Conservation (phyloP, 1,140 invertebrate genomes). For the Pararge aegeria region DNA sequence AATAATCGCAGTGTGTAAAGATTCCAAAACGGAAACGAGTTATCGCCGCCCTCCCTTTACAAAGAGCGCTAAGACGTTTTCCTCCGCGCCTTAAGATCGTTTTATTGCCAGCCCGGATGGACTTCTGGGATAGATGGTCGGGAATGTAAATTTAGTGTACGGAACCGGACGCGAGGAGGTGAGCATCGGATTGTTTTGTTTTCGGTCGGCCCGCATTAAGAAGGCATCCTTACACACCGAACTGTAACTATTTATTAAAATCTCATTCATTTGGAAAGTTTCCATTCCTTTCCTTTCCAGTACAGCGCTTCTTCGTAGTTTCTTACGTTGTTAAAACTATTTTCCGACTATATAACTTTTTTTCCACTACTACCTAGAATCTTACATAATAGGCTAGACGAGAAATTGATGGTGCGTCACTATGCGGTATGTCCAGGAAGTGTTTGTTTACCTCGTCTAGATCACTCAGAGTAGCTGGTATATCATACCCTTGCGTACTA, state of each 20-base stretch:
- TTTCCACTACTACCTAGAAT: too few relatives aligned
- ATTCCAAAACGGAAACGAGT: constrained; percentile 33
- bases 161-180: constrained; percentile 71
- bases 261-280: not conserved
- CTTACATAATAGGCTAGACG: too few relatives aligned
- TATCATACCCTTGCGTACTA: too few relatives aligned
- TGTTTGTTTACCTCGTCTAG: too few relatives aligned
- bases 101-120: constrained; percentile 75
- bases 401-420: too few relatives aligned
- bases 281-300: not conserved
- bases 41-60: constrained; percentile 44
- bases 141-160: constrained; percentile 77
- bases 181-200: constrained; percentile 76
- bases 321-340: too few relatives aligned
- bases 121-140: constrained; percentile 73
- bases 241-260: constrained; percentile 9
- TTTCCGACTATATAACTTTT: too few relatives aligned
- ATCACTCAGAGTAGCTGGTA: too few relatives aligned
- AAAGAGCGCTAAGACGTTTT: constrained; percentile 63
- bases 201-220: constrained; percentile 56
- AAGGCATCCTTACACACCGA: constrained; percentile 41
- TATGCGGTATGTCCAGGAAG: too few relatives aligned
- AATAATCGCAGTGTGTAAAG: constrained; percentile 3
- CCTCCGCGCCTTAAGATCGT: constrained; percentile 68
- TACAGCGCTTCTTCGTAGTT: too few relatives aligned